Percentiles rank a stretch among this genome's conserved stretches.
Evolutionary conservation across 2,797 vertebrate species (phyloP).

Genomic region (Erethizon dorsatum): DNA sequence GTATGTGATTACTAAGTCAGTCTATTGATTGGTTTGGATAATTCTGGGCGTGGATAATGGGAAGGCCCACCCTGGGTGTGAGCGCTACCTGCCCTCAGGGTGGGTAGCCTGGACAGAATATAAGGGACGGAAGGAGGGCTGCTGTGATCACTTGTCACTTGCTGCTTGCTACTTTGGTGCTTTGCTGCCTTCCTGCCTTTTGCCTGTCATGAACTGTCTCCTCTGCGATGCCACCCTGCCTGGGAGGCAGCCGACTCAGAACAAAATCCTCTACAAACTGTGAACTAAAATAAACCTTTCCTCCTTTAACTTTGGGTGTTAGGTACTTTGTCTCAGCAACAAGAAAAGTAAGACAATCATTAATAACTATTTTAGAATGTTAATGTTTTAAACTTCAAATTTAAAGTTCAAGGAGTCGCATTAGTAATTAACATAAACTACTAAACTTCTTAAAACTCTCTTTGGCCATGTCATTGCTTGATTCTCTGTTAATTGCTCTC

Average conservation of each 20-base stretch:
- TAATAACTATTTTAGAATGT: constrained; percentile 15
- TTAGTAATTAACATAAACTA: not conserved
- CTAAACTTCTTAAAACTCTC: not conserved
- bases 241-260: not conserved
- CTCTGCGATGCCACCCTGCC: not conserved
- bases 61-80: not conserved
- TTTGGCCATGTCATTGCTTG: not conserved
- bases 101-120: not conserved
- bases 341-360: not conserved
- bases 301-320: not conserved
- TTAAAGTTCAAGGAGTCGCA: not conserved
- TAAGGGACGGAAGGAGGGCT: not conserved
- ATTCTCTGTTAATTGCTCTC: not conserved
- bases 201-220: not conserved
- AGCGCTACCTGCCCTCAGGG: not conserved
- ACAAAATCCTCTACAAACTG: not conserved
- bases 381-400: constrained; percentile 21
- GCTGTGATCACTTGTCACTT: not conserved
- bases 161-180: not conserved
- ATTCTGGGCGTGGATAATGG: not conserved
- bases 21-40: not conserved
- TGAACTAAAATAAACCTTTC: not conserved
- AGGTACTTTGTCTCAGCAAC: not conserved
- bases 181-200: not conserved
- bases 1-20: not conserved